These are phyloP conservation scores for Oppia nitens DNA, from an alignment of 1,140 invertebrate genomes.

Conservation along the genomic window DNA sequence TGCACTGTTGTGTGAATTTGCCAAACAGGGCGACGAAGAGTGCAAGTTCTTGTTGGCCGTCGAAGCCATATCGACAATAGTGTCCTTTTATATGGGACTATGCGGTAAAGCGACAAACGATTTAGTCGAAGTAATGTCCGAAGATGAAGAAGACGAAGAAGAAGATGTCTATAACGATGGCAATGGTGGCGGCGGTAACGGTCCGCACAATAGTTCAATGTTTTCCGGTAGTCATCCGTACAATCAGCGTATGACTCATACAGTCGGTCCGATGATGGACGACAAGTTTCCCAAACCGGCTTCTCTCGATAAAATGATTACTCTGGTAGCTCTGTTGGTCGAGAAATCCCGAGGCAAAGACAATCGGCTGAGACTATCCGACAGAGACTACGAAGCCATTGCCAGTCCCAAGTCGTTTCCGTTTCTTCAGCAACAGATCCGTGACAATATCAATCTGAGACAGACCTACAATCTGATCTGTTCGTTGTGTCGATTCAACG, in stretches of 20 bases:
- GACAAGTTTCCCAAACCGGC: slow-evolving; percentile 47
- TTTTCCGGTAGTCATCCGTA: neutral
- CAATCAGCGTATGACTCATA: neutral
- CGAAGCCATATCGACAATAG: slow-evolving; percentile 70
- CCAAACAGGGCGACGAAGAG: slow-evolving; percentile 85
- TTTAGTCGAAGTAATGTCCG: slow-evolving; percentile 33
- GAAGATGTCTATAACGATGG: slow-evolving; percentile 34
- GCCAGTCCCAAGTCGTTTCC: slow-evolving; percentile 75
- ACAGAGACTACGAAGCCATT: slow-evolving; percentile 59
- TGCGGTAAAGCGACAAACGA: slow-evolving; percentile 29
- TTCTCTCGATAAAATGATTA: slow-evolving; percentile 90
- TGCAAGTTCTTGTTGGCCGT: slow-evolving; percentile 65
- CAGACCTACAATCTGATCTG: slow-evolving; percentile 81
- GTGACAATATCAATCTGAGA: slow-evolving; percentile 74
- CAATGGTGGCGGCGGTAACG: neutral
- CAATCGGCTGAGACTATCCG: slow-evolving; percentile 42
- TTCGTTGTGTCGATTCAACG: slow-evolving; percentile 74
- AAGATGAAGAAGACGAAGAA: slow-evolving; percentile 61
- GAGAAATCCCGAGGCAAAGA: slow-evolving; percentile 59
- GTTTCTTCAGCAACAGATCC: slow-evolving; percentile 82
- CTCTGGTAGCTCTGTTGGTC: slow-evolving; percentile 63
- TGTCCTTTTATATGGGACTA: slow-evolving; percentile 77
- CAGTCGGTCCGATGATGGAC: slow-evolving; percentile 2
- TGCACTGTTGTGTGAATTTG: slow-evolving; percentile 74
- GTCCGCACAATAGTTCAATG: no score